Evolutionary conservation across 1,140 invertebrate species (phyloP), one percentile per base, ranked within the genome.

Genomic region (Ctenoplectra terminalis): DNA sequence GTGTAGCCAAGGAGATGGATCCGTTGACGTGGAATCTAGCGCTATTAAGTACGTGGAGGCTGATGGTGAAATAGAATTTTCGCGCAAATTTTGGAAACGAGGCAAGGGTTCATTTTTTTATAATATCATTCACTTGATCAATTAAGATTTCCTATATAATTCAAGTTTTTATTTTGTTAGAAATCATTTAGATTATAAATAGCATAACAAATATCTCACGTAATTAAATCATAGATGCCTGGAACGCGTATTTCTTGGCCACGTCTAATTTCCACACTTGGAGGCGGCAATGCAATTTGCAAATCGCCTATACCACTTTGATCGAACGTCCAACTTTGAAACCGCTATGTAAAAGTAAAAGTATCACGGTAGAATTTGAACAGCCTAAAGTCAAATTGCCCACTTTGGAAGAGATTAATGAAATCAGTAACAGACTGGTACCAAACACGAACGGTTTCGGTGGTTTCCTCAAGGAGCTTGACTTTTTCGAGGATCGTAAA

Each of bases 41-140:
- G 15, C 69, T 26, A 63, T 87, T n/a, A 88, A 90, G 67, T 90
- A 82, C 54, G 54, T 88, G 26, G 73, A 85, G 69, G 86, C 90
- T 0, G 56, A 79, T 46, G 90, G 87, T 26, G 61, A 85, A 63
- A 84, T 90, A 43, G 46, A 82, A 66, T 90, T 87, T 29, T 74
- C 79, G 31, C 76, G 64, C 23, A 83, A 60, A 34, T 20, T 29
- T 54, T 37, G 46, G 60, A 74, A 52, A 60, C 15, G 54, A 85
- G 83, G 86, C 46, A 84, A 76, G 26, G 20, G 11, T 46, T 15
- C 11, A 29, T 54, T 48, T 56, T 58, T 29, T 56, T 40, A 63
- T 23, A n/a, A n/a, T 43, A 9, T 34, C 8, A 26, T 43, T 17
- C 2, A 64, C 34, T 23, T 6, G 8, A 5, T 34, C 34, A 11